Base-by-base conservation (phyloP, 2,888 invertebrate genomes). In the Parapristionchus giblindavisi region DNA sequence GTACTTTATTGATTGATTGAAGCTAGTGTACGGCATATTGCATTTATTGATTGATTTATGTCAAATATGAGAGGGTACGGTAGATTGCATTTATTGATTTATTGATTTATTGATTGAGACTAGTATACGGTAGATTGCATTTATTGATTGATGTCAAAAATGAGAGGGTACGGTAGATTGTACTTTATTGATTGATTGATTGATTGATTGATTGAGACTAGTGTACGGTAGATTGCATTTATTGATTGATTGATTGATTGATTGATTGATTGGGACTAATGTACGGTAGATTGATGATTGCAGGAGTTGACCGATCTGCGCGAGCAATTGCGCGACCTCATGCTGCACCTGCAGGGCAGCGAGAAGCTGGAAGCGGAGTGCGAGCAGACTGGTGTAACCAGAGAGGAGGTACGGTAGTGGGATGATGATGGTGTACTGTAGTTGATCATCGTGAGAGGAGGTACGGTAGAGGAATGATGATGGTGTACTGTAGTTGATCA, bases 241-340 rank as follows among this genome's bases (percentile, higher is more conserved):
- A 8, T 5, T 11, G 1, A 1, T 3, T 11, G 54, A 21, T 54
- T 27, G 54, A 29, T 54, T 54, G 21, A 6, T n/a, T 2, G 8
- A 3, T 8, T 3, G 4, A 52, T 52, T 5, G 52, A 5, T 5
- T 52, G 52, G 4, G 52, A 21, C 4, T 52, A 5, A 52, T 52
- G 52, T 24, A n/a, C 21, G 5, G 14, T 29, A 32, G 58, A 3
- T n/a, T 32, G 58, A 29, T 58, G 32, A 6, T 72, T 40, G 21
- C 17, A 73, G 73, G 73, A 73, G 36, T 27, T 73, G 48, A 27
- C 48, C 5, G 73, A 73, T 11, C 24, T 73, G 60, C 60, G 36
- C 3, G 73, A 73, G 34, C 73, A 73, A n/a, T n/a, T 73, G 32
- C 43, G 73, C 4, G 73, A 73, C 27, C 11, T 73, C 29, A 73